phyloP scores from a whole-genome alignment of 2,113 vertebrate species.

The Ellobius talpinus region DNA sequence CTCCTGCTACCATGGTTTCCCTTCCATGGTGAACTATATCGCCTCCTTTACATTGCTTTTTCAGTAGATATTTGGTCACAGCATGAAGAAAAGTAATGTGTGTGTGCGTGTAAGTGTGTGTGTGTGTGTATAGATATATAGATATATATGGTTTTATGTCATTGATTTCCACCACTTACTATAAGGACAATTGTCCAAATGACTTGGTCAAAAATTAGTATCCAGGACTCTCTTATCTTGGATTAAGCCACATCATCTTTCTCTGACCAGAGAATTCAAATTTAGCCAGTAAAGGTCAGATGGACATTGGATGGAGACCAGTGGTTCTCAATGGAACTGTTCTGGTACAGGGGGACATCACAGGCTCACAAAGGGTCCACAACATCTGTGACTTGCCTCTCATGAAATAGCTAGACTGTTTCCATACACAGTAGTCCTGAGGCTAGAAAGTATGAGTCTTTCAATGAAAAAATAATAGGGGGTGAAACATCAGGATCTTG shows the following conservation, averaged over 20 bases:
- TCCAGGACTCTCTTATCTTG: neutral
- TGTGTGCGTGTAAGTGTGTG: too few species aligned
- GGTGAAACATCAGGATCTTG: neutral
- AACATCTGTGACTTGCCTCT: neutral
- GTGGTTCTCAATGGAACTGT: neutral
- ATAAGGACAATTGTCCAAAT: neutral
- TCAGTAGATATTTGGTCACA: neutral
- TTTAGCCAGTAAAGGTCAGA: neutral
- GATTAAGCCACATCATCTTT: neutral
- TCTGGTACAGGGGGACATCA: neutral
- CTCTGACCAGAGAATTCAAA: neutral
- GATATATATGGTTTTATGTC: neutral
- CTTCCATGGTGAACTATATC: too few species aligned
- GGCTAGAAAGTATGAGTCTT: neutral
- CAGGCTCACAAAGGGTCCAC: neutral
- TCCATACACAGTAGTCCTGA: neutral
- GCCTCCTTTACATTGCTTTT: neutral
- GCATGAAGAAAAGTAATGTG: neutral
- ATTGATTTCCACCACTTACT: neutral
- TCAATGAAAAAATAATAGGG: neutral
- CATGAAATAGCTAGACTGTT: neutral
- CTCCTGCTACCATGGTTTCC: neutral
- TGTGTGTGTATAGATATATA: too few species aligned
- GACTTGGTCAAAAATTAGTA: neutral
- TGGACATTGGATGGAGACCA: neutral